phyloP scores from a whole-genome alignment of 2,888 invertebrate genomes.

The Eupithecia subumbrata region DNA sequence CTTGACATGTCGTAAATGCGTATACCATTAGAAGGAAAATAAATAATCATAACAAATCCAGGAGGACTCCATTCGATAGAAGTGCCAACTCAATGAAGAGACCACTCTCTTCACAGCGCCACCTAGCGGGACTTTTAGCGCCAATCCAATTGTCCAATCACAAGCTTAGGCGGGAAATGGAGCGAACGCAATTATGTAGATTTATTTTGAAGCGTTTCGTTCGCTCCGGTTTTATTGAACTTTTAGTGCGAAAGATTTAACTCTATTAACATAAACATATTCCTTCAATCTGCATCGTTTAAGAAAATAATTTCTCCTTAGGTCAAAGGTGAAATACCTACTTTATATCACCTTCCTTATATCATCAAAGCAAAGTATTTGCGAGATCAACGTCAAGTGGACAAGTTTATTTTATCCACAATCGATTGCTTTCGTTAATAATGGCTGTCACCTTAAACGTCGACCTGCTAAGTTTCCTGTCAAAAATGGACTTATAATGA shows the following conservation, averaged over 20 bases:
- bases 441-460: background rate
- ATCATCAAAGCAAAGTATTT: background rate
- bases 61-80: background rate
- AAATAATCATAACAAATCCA: background rate
- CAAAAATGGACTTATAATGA: background rate
- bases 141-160: slow-evolving; percentile 35
- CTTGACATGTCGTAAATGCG: background rate
- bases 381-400: background rate
- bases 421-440: background rate
- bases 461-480: background rate
- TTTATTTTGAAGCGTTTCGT: background rate
- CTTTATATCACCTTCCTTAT: background rate
- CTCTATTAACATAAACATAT: slow-evolving; percentile 8
- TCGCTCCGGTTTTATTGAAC: background rate
- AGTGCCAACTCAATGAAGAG: slow-evolving; percentile 35
- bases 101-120: slow-evolving; percentile 22
- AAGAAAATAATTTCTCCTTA: background rate
- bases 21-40: background rate
- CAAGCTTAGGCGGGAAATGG: slow-evolving; percentile 8
- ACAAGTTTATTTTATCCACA: no score
- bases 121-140: slow-evolving; percentile 26
- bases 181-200: slow-evolving; percentile 11
- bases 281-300: background rate
- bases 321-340: background rate
- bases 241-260: slow-evolving; percentile 6